Evolutionary conservation across 1,140 invertebrate genomes (phyloP).

Genomic region (Trachymyrmex septentrionalis): DNA sequence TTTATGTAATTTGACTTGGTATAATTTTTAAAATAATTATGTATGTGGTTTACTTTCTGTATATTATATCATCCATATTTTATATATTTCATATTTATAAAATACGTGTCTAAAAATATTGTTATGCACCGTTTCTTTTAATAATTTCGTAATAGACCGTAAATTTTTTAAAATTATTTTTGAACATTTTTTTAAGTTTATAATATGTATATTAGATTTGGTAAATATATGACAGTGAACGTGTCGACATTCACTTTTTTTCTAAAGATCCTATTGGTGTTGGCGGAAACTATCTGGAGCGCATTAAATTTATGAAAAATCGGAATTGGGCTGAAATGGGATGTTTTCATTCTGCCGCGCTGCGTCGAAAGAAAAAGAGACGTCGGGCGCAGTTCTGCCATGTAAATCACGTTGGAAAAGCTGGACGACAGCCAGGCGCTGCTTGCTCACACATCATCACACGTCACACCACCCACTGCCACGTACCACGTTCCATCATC

Average conservation of each 20-base stretch:
- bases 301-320: slow-evolving; percentile 42
- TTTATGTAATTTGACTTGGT: not conserved
- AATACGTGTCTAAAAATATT: not conserved
- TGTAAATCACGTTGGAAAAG: slow-evolving; percentile 63
- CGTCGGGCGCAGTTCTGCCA: slow-evolving; percentile 44
- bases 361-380: slow-evolving; percentile 27
- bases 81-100: not conserved
- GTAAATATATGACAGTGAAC: slow-evolving; percentile 25
- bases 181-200: not conserved
- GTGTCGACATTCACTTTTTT: not conserved
- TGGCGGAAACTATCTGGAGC: not conserved
- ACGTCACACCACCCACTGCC: not conserved
- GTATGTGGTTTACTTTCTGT: not conserved
- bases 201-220: not conserved
- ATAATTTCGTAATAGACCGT: not conserved
- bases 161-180: not conserved
- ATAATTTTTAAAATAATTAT: not conserved
- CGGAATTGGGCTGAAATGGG: slow-evolving; percentile 24
- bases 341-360: slow-evolving; percentile 40
- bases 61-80: too few species aligned
- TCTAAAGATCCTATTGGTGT: slow-evolving; percentile 1
- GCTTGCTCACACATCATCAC: slow-evolving; percentile 20
- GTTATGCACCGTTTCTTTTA: not conserved
- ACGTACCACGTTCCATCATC: not conserved
- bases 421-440: slow-evolving; percentile 62